Percentiles rank a stretch among this genome's conserved stretches.
These are phyloP conservation scores for Tribolium freemani DNA, from an alignment of 2,888 invertebrate species.

Conservation along the genomic window DNA sequence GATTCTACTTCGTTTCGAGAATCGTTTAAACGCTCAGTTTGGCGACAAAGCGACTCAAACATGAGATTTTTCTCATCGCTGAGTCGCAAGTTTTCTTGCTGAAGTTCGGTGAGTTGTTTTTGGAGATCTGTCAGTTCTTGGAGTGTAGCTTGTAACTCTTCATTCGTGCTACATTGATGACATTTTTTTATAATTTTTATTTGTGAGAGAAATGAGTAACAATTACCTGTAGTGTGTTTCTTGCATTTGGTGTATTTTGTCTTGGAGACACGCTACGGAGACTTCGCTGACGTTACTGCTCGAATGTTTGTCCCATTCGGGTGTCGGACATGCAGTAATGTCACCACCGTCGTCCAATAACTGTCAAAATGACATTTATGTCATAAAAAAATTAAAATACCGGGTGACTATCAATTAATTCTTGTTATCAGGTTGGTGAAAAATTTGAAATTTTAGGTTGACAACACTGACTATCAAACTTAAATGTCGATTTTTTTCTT, in stretches of 20 bases:
- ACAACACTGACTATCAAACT: no score
- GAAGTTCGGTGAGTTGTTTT: constrained; percentile 87
- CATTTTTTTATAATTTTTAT: neutral
- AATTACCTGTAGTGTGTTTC: constrained; percentile 84
- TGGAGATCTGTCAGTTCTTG: constrained; percentile 94
- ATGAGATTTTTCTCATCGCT: constrained; percentile 91
- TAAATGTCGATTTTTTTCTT: no score
- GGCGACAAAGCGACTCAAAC: constrained; percentile 90
- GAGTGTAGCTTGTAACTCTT: constrained; percentile 93
- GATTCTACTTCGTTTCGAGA: constrained; percentile 88
- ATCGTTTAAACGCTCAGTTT: constrained; percentile 93
- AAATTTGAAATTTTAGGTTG: no score
- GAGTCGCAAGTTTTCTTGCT: constrained; percentile 88
- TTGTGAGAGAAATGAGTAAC: neutral
- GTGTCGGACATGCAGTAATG: constrained; percentile 80
- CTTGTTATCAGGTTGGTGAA: no score
- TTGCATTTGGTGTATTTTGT: constrained; percentile 93
- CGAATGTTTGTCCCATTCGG: constrained; percentile 94
- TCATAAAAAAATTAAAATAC: neutral
- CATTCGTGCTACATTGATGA: constrained; percentile 79
- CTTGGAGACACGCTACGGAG: constrained; percentile 92
- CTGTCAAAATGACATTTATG: constrained; percentile 48
- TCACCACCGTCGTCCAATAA: constrained; percentile 63
- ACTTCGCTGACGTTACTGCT: constrained; percentile 90
- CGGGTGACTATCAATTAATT: no score